phyloP scores from a whole-genome alignment of 1,140 invertebrate genomes.

The Hylyphantes graminicola region DNA sequence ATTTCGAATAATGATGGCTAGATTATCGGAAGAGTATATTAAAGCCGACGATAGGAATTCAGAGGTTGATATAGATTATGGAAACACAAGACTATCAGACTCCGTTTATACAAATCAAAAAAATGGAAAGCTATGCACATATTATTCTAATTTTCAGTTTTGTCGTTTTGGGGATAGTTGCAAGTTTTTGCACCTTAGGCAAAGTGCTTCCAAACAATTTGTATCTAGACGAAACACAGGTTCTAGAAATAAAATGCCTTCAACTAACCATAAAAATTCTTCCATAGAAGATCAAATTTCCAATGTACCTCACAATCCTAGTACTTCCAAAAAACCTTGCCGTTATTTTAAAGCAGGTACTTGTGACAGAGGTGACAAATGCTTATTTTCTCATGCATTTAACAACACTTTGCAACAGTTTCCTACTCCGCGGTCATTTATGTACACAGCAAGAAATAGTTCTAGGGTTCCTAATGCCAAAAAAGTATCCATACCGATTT shows the following conservation, averaged over 20 bases:
- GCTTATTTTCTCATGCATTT: conserved; percentile 13
- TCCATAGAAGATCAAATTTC: neutral
- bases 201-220: neutral
- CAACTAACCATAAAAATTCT: neutral
- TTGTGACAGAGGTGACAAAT: conserved; percentile 17
- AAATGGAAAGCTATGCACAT: neutral
- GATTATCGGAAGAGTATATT: too few relatives aligned
- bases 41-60: too few relatives aligned
- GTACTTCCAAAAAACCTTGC: conserved; percentile 1
- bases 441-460: neutral
- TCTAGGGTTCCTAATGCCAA: neutral
- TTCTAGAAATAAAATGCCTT: neutral
- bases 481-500: conserved; percentile 1
- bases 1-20: too few relatives aligned
- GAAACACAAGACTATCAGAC: too few relatives aligned
- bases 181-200: conserved; percentile 7
- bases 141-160: conserved; percentile 17
- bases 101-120: too few relatives aligned
- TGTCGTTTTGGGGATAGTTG: conserved; percentile 22
- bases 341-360: conserved; percentile 7
- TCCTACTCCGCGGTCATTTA: neutral
- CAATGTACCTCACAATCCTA: neutral
- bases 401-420: neutral
- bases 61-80: too few relatives aligned
- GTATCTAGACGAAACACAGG: neutral